A percentile compares a stretch with the other conserved stretches of the same genome.
Conservation (phyloP, 2,797 vertebrate genomes). For the Avahi laniger region DNA sequence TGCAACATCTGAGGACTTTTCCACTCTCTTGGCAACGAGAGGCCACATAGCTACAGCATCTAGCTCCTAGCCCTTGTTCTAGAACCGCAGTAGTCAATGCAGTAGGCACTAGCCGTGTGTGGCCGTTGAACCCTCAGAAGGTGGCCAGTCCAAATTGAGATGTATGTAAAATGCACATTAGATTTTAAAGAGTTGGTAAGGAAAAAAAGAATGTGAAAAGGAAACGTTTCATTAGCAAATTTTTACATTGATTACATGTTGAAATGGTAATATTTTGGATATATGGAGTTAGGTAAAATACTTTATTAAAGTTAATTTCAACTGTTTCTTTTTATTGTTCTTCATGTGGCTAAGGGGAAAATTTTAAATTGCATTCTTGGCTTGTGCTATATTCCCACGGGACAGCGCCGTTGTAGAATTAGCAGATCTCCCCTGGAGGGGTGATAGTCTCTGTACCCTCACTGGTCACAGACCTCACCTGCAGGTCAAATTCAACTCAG, state of each 20-base stretch:
- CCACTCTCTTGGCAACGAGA: neutral
- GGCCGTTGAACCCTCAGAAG: neutral
- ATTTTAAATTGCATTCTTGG: neutral
- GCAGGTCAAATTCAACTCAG: neutral
- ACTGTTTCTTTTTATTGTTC: neutral
- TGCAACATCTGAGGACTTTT: neutral
- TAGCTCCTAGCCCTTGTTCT: neutral
- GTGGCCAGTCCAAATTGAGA: neutral
- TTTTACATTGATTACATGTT: neutral
- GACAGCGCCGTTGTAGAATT: neutral
- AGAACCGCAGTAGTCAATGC: neutral
- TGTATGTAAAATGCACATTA: neutral
- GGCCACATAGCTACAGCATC: neutral
- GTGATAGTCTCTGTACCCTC: neutral
- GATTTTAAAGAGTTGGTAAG: neutral
- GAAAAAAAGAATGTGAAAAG: neutral
- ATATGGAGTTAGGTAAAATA: neutral
- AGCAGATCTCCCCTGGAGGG: no score
- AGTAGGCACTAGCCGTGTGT: neutral
- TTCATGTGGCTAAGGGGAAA: neutral
- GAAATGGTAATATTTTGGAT: neutral
- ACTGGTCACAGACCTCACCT: neutral
- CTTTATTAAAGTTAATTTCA: slow-evolving; percentile 7
- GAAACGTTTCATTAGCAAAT: neutral
- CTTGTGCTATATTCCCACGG: neutral